These are phyloP conservation scores for Grallaria varia DNA, from an alignment of 2,113 vertebrate genomes.

Conservation along the genomic window DNA sequence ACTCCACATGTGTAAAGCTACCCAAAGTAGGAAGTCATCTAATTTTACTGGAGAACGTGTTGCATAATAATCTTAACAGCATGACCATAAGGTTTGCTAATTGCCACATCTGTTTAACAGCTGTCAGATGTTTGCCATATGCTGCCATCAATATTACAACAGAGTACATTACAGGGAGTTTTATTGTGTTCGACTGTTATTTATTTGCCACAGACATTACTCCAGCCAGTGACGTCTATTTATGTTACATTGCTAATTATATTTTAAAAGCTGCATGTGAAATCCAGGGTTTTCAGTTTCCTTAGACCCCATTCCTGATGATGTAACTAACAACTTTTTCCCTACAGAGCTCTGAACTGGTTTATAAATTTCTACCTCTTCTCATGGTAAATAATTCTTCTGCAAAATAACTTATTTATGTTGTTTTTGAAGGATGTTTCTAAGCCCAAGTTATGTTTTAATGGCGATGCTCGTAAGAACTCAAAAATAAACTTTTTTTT, in stretches of 20 bases:
- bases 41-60: constrained; percentile 67
- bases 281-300: constrained; percentile 1
- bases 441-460: not conserved
- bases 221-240: constrained; percentile 71
- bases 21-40: constrained; percentile 60
- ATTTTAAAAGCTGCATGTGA: constrained; percentile 27
- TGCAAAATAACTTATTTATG: constrained; percentile 41
- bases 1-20: constrained; percentile 45
- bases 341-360: not conserved
- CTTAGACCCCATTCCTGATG: not conserved
- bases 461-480: not conserved
- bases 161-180: constrained; percentile 73
- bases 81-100: constrained; percentile 84
- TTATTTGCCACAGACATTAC: constrained; percentile 77
- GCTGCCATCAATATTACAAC: constrained; percentile 78
- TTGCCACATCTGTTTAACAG: constrained; percentile 86
- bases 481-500: not conserved
- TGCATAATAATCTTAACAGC: constrained; percentile 74
- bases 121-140: constrained; percentile 83
- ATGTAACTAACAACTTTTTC: not conserved
- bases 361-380: not conserved
- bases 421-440: constrained; percentile 13
- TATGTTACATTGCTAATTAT: constrained; percentile 70
- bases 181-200: constrained; percentile 77
- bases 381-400: constrained; percentile 33